Percentiles rank a stretch among this genome's conserved stretches.
Evolutionary conservation across 1,140 invertebrate species (phyloP).

Genomic region (Drosophila saltans): DNA sequence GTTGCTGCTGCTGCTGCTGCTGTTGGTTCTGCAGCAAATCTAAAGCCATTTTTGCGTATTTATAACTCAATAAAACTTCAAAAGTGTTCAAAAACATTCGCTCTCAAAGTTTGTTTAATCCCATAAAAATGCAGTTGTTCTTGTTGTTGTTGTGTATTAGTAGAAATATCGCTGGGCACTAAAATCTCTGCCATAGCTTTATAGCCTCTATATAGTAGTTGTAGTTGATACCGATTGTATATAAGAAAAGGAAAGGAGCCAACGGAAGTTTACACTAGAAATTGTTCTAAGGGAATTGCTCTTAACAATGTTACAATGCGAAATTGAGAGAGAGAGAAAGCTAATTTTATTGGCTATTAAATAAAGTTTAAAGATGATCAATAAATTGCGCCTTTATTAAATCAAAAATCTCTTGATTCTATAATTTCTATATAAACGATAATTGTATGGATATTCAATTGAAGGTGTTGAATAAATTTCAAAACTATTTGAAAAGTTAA

Average conservation of each 20-base stretch:
- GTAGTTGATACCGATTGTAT: slow-evolving; percentile 2
- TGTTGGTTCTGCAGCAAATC: slow-evolving; percentile 36
- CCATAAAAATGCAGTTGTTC: slow-evolving; percentile 72
- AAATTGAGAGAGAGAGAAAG: background rate
- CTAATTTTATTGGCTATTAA: background rate
- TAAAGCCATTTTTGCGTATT: slow-evolving; percentile 75
- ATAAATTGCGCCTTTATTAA: too few species aligned
- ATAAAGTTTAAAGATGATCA: background rate
- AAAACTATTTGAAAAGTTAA: too few species aligned
- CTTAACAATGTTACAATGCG: background rate
- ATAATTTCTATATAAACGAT: too few species aligned
- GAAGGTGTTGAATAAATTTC: too few species aligned
- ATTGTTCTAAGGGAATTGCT: slow-evolving; percentile 4
- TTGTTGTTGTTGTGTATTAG: slow-evolving; percentile 42
- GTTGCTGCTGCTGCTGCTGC: background rate
- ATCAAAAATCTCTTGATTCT: too few species aligned
- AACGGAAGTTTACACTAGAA: slow-evolving; percentile 66
- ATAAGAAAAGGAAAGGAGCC: slow-evolving; percentile 9
- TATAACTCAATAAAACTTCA: slow-evolving; percentile 82
- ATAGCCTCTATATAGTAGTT: slow-evolving; percentile 44
- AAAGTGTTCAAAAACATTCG: slow-evolving; percentile 79
- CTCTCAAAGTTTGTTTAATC: slow-evolving; percentile 79
- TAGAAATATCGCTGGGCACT: slow-evolving; percentile 49
- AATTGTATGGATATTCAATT: too few species aligned
- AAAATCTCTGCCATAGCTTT: slow-evolving; percentile 68